Base-by-base conservation (phyloP, 2,113 vertebrate genomes). In the Microtus richardsoni region DNA sequence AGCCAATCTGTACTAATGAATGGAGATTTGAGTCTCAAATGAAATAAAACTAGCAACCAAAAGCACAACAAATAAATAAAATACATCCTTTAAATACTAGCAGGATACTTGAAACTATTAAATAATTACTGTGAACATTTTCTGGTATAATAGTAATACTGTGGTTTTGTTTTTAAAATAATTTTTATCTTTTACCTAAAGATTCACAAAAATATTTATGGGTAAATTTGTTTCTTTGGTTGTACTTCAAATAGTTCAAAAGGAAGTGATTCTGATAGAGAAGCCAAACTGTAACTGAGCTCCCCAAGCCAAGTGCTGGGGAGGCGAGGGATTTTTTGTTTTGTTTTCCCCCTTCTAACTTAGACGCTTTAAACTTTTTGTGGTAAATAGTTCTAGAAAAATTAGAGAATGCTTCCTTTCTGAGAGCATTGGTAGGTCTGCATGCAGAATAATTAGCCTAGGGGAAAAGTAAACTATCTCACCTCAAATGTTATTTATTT, bases 101-200 rank as follows among this genome's bases (percentile, higher is more conserved):
- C 14, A 74, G 30, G 47, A 60, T 92, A 84, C 71, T 78, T 73
- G 33, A 94, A 73, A 36, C 80, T 52, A 36, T 85, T 66, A 75
- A 86, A 74, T 82, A 75, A 66, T 84, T 60, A 66, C 22, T 54
- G 4, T 68, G 83, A 52, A 62, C 64, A 10, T 47, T 28, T 87
- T 58, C 54, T 21, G 39, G 33, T 26, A 2, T 52, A 88, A 19
- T 47, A 33, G 16, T 88, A 33, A n/a, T 73, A 36, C 87, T 75
- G 47, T 49, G 26, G 36, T 91, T 94, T 96, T 87, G 14, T 91
- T 87, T 94, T 75, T 2, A 73, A 87, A 91, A 77, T 21, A 93
- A 73, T 47, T 7, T 93, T 90, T 71, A 30, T 87, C 5, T 44
- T 73, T 86, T 84, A 68, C 36, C 41, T 93, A 71, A 87, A 36